Evolutionary conservation across 2,113 vertebrate species (phyloP), one percentile per base, ranked within the genome.

Genomic region (Emydocephalus ijimae): DNA sequence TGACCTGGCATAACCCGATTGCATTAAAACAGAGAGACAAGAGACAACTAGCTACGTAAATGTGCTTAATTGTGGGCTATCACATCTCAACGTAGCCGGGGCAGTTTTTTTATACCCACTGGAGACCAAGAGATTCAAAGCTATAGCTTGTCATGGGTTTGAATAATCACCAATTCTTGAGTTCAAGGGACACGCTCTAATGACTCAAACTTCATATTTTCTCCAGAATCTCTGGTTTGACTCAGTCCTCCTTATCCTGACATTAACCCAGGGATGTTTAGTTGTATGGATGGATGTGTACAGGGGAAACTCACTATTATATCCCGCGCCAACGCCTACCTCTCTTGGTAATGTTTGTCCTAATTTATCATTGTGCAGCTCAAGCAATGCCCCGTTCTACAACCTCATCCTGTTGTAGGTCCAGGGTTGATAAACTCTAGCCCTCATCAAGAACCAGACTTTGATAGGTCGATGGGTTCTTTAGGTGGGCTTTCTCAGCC

Each of bases 121-220:
- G n/a, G 4, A 7, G 43, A 93, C 81, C 14, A 52, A 88, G 93
- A 61, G 92, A 45, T 92, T 91, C 93, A 3, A 74, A 69, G 93
- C 94, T 89, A 92, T 89, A 94, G 64, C 23, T 86, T 54, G 59
- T 45, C 90, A 95, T 87, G 94, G n/a, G 94, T 2, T 95, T 92
- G 95, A 96, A 94, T 93, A 95, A 94, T 96, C 96, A 96, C 96
- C 96, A 94, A 96, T 96, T 95, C 94, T 95, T 95, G 96, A 90
- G 74, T 94, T 96, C 92, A 94, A 95, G 96, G 97, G 97, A 97
- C 97, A 96, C 93, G 96, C 96, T 97, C 95, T 94, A 96, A 94
- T 97, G 97, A 98, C 96, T 98, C 98, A 59, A 24, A 24, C 2
- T 24, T 24, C 29, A 85, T 55, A 43, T 92, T 92, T 54, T 29